Base-by-base conservation (phyloP, 2,797 vertebrate species). In the Artibeus jamaicensis region DNA sequence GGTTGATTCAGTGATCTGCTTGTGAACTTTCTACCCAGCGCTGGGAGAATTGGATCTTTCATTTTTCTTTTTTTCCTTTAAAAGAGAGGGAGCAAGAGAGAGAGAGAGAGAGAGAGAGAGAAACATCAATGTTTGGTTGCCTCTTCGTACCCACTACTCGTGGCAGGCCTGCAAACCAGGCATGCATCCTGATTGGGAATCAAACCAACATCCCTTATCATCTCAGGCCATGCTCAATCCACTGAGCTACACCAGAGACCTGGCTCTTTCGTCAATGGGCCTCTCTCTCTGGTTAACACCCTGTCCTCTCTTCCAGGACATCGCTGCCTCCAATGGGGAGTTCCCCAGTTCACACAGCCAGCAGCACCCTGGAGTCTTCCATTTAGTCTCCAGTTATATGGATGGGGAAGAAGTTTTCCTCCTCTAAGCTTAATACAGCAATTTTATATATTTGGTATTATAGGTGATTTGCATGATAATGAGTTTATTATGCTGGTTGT, bases 401-500 rank as follows among this genome's bases (percentile, higher is more conserved):
- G 44, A 34, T 57, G 21, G 37, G n/a, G 21, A 89, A 39, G 79
- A 82, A 79, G 29, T 71, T 93, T 65, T 65, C 62, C 42, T 83
- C 67, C 34, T 95, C 37, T 84, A 53, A 93, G 81, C 48, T 93
- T 81, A 95, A 73, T 53, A 62, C 6, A 84, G 19, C 67, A 90
- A 22, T 81, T 94, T 81, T 74, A 34, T 68, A 22, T 84, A 62
- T 90, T 91, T 73, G 82, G 26, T 18, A 29, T 53, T 73, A 5
- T 42, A 65, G 59, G 29, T 59, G 59, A 86, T 91, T 93, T 92
- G 44, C 62, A 48, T 96, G 94, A 62, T 74, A 93, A 83, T 77
- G 39, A 71, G 34, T 5, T 93, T 83, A 59, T 85, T 70, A 50
- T 76, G 26, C 71, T 96, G 34, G 81, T 94, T 82, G n/a, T 67